Base-by-base conservation (phyloP, 2,888 invertebrate genomes). In the Ormyrus pomaceus region DNA sequence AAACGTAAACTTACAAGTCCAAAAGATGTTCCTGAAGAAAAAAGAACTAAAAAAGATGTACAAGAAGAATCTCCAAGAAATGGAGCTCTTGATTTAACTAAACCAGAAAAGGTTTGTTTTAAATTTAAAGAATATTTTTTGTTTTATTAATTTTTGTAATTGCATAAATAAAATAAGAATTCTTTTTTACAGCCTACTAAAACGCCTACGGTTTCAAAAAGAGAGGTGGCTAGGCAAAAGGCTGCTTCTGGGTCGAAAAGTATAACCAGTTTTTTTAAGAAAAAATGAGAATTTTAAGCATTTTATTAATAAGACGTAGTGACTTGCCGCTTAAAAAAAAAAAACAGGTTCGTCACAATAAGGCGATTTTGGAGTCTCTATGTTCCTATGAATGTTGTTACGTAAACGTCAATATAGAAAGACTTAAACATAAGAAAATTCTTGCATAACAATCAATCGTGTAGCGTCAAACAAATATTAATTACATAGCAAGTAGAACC, bases 211-310 rank as follows among this genome's bases (percentile, higher is more conserved):
- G 85, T 94, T 77, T 92, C 94, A 62, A 92, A 95, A 8, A 96
- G 96, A 91, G 95, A 96, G 86, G 95, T 96, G 85, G 93, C 95
- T 0, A 92, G 94, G 85, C 93, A 94, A 85, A 96, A 95, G 89
- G 95, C 96, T 76, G 96, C 96, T 51, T 93, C 93, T 86, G 95
- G 96, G 70, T 95, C 95, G 50, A 96, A 96, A 91, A 95, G 93
- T 86, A 96, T 96, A 87, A 94, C 95, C 73, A 94, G 95, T 53
- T 96, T 96, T 91, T 96, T 96, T 89, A 94, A 93, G 84, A 95
- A 95, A 89, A 94, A 93, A 87, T 93, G 85, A 87, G 80, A 74
- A 74, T 66, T 46, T 48, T 70, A 66, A 76, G 34, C 3, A 77
- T 8, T 55, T 74, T 62, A 78, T 76, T 68, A 72, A 51, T 50